Conservation (phyloP, 2,888 invertebrate genomes). For the Lapara coniferarum region DNA sequence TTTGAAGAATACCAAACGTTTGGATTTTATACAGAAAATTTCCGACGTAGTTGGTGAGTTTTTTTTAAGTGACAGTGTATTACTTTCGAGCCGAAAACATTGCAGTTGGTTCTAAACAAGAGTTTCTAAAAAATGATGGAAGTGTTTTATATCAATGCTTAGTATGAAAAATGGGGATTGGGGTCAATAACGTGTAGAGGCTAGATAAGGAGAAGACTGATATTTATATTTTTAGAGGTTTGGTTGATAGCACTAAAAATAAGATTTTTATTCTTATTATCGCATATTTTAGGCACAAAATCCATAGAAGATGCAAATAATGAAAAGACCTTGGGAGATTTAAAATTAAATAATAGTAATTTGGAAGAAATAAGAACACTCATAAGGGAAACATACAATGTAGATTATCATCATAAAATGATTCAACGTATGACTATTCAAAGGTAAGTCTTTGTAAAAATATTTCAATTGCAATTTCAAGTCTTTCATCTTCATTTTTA, state of each 20-base stretch:
- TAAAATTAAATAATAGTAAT: constrained; percentile 31
- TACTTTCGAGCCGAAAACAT: neutral
- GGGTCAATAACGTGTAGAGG: no score
- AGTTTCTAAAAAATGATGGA: no score
- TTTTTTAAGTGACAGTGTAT: neutral
- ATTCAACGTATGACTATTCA: constrained; percentile 38
- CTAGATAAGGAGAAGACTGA: no score
- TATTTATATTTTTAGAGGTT: no score
- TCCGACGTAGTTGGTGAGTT: constrained; percentile 42
- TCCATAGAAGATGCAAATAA: constrained; percentile 37
- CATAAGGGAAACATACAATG: constrained; percentile 40
- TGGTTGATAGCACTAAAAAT: no score
- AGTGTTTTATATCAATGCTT: no score
- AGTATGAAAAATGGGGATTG: no score
- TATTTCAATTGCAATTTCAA: no score
- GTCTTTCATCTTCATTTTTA: no score
- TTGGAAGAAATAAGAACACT: constrained; percentile 42
- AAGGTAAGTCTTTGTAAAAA: constrained; percentile 48
- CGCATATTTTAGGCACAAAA: constrained; percentile 38
- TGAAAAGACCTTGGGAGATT: neutral
- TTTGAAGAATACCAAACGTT: constrained; percentile 37
- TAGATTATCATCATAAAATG: constrained; percentile 37
- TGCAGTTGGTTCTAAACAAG: neutral
- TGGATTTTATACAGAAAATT: constrained; percentile 38
- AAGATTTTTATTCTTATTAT: neutral